Evolutionary conservation across 2,797 vertebrate genomes (phyloP).

Genomic region (Acestrorhynchus altus): DNA sequence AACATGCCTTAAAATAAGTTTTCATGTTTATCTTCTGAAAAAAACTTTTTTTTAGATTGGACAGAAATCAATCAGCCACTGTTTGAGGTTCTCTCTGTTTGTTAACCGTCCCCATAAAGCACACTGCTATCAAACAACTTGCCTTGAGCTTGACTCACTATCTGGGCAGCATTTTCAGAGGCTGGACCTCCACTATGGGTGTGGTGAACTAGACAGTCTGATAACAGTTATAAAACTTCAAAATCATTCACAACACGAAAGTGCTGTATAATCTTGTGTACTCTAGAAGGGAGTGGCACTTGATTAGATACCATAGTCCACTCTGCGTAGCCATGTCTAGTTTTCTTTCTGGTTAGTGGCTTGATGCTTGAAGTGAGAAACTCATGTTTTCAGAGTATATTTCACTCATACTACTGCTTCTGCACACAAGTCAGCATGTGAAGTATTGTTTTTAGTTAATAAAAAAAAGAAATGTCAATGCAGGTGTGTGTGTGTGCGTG

Average conservation of each 20-base stretch:
- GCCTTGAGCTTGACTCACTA: background rate
- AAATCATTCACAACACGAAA: slow-evolving; percentile 13
- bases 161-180: background rate
- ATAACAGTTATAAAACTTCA: slow-evolving; percentile 19
- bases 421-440: background rate
- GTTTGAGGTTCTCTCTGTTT: slow-evolving; percentile 15
- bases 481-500: slow-evolving; percentile 22
- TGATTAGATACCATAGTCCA: slow-evolving; percentile 6
- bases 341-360: background rate
- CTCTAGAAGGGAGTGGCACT: slow-evolving; percentile 1
- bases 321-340: background rate
- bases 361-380: background rate
- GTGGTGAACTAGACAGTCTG: slow-evolving; percentile 26
- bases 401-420: background rate
- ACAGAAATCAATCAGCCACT: background rate
- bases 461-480: slow-evolving; percentile 11
- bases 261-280: background rate
- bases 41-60: background rate
- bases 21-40: background rate
- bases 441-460: background rate
- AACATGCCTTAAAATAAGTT: background rate
- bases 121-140: slow-evolving; percentile 17
- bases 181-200: slow-evolving; percentile 23
- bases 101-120: background rate
- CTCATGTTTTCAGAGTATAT: background rate